A percentile compares a stretch with the other conserved stretches of the same genome.
Evolutionary conservation across 2,113 vertebrate genomes (phyloP).

Genomic region (Blennius ocellaris): DNA sequence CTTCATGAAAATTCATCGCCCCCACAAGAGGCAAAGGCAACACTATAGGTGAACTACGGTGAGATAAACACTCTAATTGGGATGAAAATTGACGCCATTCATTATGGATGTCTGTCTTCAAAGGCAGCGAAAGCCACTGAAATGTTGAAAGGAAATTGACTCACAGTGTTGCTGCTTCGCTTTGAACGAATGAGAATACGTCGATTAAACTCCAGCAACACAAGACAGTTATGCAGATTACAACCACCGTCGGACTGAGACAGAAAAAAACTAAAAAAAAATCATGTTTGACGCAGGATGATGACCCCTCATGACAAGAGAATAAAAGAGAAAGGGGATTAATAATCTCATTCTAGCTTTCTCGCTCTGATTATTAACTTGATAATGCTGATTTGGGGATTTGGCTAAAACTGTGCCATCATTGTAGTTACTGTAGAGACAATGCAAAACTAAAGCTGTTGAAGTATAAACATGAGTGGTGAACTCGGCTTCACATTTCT

Average conservation of each 20-base stretch:
- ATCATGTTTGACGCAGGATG: conserved; percentile 52
- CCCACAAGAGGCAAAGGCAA: conserved; percentile 73
- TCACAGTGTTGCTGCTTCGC: conserved; percentile 57
- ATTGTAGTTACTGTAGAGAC: too few relatives aligned
- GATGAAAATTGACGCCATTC: conserved; percentile 79
- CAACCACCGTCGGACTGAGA: conserved; percentile 54
- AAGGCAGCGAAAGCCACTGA: conserved; percentile 72
- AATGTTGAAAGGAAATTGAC: conserved; percentile 78
- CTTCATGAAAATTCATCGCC: conserved; percentile 82
- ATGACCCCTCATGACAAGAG: conserved; percentile 52
- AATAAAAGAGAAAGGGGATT: conserved; percentile 50
- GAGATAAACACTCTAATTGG: conserved; percentile 84
- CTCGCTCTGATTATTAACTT: conserved; percentile 58
- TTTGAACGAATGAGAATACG: conserved; percentile 71
- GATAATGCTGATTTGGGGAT: conserved; percentile 12
- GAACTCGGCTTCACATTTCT: conserved; percentile 11
- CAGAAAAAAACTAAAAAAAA: conserved; percentile 46
- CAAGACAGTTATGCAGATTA: conserved; percentile 67
- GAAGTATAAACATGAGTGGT: too few relatives aligned
- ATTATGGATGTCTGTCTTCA: conserved; percentile 80
- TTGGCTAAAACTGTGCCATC: too few relatives aligned
- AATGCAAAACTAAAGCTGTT: too few relatives aligned
- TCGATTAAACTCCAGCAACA: conserved; percentile 64
- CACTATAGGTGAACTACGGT: conserved; percentile 80
- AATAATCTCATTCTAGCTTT: conserved; percentile 43